Percentiles rank a stretch among this genome's conserved stretches.
Evolutionary conservation across 53 echinoderm and acorn worm genomes (phyloP).

Genomic region (Zoroaster sp.): DNA sequence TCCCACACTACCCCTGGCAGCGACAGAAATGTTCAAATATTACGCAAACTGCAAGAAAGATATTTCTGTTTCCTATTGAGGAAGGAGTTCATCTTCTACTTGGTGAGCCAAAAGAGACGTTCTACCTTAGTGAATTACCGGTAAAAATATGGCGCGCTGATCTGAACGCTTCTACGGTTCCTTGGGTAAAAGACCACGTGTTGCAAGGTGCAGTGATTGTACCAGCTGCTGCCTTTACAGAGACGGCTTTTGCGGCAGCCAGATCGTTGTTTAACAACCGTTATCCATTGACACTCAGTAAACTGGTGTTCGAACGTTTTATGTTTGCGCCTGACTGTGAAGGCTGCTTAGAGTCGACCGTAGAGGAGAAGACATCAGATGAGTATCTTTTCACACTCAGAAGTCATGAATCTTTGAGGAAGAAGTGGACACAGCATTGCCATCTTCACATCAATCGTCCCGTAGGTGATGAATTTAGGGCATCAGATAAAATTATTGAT

Average conservation of each 20-base stretch:
- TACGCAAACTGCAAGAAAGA: neutral
- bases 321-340: conserved; percentile 57
- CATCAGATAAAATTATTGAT: neutral
- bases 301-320: conserved; percentile 62
- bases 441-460: neutral
- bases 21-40: conserved; percentile 42
- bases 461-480: neutral
- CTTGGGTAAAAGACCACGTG: conserved; percentile 76
- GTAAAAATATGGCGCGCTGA: conserved; percentile 60
- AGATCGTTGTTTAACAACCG: neutral
- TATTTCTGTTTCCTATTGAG: conserved; percentile 24
- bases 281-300: neutral
- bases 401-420: conserved; percentile 3
- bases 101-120: conserved; percentile 24
- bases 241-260: conserved; percentile 63
- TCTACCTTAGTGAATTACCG: neutral
- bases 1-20: conserved; percentile 83
- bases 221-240: conserved; percentile 75
- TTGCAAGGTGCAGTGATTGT: conserved; percentile 64
- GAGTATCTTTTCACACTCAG: conserved; percentile 34
- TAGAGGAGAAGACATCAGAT: conserved; percentile 5
- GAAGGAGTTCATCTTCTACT: conserved; percentile 30
- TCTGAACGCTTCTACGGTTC: conserved; percentile 32
- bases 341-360: conserved; percentile 51
- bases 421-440: conserved; percentile 54